Conservation (phyloP, 2,888 invertebrate species). For the Adela reaumurella region DNA sequence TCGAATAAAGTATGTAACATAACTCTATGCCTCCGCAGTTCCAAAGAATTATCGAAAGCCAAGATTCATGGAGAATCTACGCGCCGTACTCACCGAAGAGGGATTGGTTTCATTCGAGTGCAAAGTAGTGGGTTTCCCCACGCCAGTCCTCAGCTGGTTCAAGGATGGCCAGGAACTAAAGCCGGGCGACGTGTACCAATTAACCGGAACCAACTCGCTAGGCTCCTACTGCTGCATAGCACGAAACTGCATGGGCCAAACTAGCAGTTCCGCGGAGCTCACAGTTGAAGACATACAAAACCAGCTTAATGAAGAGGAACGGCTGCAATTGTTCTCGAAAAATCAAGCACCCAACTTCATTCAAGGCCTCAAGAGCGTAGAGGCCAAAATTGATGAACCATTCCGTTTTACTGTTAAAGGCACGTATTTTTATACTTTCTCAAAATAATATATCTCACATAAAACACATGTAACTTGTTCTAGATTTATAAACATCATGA, state of each 20-base stretch:
- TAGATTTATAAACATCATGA: no score
- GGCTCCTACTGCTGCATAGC: constrained; percentile 89
- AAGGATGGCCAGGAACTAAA: constrained; percentile 90
- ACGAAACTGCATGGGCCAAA: constrained; percentile 87
- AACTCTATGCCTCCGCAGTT: constrained; percentile 53
- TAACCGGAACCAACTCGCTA: constrained; percentile 85
- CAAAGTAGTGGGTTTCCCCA: constrained; percentile 89
- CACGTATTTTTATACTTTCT: constrained; percentile 24
- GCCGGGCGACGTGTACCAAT: constrained; percentile 88
- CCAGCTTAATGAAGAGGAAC: constrained; percentile 83
- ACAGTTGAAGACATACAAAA: constrained; percentile 89
- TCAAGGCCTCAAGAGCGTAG: constrained; percentile 75
- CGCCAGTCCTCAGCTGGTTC: constrained; percentile 84
- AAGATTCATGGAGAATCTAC: constrained; percentile 84
- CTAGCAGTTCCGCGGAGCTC: constrained; percentile 79
- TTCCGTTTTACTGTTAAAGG: constrained; percentile 80
- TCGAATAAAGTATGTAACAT: no score
- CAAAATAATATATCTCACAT: no score
- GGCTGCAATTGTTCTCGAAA: constrained; percentile 66
- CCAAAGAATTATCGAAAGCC: constrained; percentile 89
- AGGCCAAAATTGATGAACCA: constrained; percentile 78
- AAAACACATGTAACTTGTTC: no score
- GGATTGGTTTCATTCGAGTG: constrained; percentile 91
- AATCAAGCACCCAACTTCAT: constrained; percentile 83
- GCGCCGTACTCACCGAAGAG: constrained; percentile 86